Base-by-base conservation (phyloP, 2,113 vertebrate genomes). In the Otocyon megalotis region DNA sequence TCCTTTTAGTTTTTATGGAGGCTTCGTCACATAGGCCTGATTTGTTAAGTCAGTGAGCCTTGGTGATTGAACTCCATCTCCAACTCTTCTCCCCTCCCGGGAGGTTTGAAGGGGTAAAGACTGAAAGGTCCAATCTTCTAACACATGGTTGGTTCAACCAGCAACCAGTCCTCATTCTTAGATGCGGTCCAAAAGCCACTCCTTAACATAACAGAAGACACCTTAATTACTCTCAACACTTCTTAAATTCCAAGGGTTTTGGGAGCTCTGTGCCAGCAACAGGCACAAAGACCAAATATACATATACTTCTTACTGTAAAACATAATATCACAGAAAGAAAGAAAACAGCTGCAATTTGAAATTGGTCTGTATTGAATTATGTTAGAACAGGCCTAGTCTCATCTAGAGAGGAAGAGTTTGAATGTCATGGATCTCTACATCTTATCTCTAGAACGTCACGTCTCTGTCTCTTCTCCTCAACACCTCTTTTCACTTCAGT, bases 341-440 rank as follows among this genome's bases (percentile, higher is more conserved):
- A 90, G n/a, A 93, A 90, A 86, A 79, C 32, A 80, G 56, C 50
- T 89, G 48, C 4, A 60, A 83, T 74, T 60, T 74, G 53, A 88
- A 85, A 69, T 17, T 74, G 62, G 24, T 32, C 17, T 72, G 2
- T 30, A 14, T 56, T 22, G 30, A 76, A 20, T 86, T 80, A 69
- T 81, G 65, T 88, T 63, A 48, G 85, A 93, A 62, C 14, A 63
- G 2, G 13, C 16, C n/a, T 58, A 7, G 9, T 54, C 15, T 93
- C 77, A 60, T 2, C 1, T 17, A 58, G 35, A 65, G 32, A 76
- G 22, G 37, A 84, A 63, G 35, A 30, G 15, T 43, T 37, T 26
- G 81, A 85, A 30, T 16, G 54, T 35, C 14, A 6, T 8, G 5
- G 14, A 19, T 43, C 71, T 77, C 81, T 56, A 19, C 48, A 54